A percentile compares a stretch with the other conserved stretches of the same genome.
phyloP scores from a whole-genome alignment of 1,140 invertebrate genomes.

The Diuraphis noxia region DNA sequence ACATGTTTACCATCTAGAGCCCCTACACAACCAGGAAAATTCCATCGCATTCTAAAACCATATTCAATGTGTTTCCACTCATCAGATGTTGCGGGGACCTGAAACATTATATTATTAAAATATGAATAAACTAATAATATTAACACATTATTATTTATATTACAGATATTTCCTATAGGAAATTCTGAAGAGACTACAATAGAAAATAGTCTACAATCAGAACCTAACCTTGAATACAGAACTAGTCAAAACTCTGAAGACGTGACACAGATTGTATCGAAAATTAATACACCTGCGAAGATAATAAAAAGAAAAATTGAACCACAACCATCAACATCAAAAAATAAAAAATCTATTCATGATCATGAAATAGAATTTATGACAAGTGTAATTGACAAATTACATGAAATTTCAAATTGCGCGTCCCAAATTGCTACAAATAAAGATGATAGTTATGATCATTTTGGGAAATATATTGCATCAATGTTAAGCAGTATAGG shows the following conservation, averaged over 20 bases:
- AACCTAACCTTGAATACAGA: background rate
- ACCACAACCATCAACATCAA: background rate
- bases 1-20: constrained; percentile 61
- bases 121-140: constrained; percentile 4
- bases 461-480: constrained; percentile 19
- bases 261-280: background rate
- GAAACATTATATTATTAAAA: background rate
- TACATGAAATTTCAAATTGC: constrained; percentile 35
- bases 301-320: background rate
- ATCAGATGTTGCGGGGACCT: background rate
- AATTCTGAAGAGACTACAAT: background rate
- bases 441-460: constrained; percentile 28
- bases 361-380: constrained; percentile 29
- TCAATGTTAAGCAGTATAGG: background rate
- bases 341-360: constrained; percentile 5
- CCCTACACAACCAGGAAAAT: constrained; percentile 59
- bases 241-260: background rate
- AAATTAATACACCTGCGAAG: background rate
- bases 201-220: background rate
- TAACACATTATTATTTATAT: constrained; percentile 15
- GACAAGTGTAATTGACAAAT: constrained; percentile 1
- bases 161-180: background rate
- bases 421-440: constrained; percentile 19
- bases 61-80: constrained; percentile 19
- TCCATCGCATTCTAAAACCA: constrained; percentile 24